A percentile compares a stretch with the other conserved stretches of the same genome.
These are phyloP conservation scores for Eupeodes latifasciatus DNA, from an alignment of 2,888 invertebrate species.

Conservation along the genomic window DNA sequence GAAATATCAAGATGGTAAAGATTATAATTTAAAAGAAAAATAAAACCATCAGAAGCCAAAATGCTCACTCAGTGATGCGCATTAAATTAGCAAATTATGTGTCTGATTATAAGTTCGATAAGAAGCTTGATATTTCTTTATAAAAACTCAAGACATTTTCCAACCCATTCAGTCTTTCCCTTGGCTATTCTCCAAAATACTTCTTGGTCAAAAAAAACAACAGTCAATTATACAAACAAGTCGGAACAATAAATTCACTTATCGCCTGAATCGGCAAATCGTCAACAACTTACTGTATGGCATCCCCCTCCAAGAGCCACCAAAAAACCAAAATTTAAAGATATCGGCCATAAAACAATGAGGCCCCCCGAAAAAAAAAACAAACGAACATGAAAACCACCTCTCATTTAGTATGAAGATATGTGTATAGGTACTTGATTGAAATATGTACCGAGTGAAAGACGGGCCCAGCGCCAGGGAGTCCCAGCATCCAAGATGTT, in stretches of 20 bases:
- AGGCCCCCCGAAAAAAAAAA: constrained; percentile 11
- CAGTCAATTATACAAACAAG: constrained; percentile 72
- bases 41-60: constrained; percentile 39
- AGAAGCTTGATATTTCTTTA: constrained; percentile 40
- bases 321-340: background rate
- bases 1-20: constrained; percentile 43
- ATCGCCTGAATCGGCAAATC: constrained; percentile 75
- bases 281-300: constrained; percentile 43
- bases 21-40: background rate
- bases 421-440: constrained; percentile 56
- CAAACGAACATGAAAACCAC: constrained; percentile 21
- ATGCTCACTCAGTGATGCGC: constrained; percentile 68
- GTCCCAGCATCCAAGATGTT: background rate
- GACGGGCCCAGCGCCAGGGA: constrained; percentile 1
- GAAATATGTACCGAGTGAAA: constrained; percentile 62
- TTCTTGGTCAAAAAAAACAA: constrained; percentile 9
- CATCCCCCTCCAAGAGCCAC: constrained; percentile 6
- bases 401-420: constrained; percentile 4
- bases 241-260: constrained; percentile 75
- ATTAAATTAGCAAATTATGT: constrained; percentile 76
- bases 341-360: constrained; percentile 50
- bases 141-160: background rate
- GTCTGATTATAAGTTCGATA: constrained; percentile 69
- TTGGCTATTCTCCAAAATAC: background rate
- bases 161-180: constrained; percentile 47